Evolutionary conservation across 2,113 vertebrate species (phyloP), one percentile per base, ranked within the genome.

Genomic region (Barnardius zonarius): DNA sequence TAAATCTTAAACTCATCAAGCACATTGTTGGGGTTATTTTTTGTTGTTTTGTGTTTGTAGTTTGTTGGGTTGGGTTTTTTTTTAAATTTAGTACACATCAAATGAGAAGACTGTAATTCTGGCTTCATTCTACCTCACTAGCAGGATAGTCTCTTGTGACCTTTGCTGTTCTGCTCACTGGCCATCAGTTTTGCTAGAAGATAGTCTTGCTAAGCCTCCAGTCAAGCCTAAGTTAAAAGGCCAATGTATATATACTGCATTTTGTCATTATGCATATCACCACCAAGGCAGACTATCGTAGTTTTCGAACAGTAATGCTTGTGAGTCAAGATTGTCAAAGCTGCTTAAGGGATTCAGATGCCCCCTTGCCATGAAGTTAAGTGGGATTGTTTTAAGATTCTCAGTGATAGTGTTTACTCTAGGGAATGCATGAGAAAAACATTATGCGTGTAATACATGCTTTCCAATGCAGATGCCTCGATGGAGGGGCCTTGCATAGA

Each of bases 231-330:
- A 87, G 61, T 89, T 88, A 87, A 91, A 92, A 72, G 70, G 70
- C 96, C 93, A 84, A 49, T 3, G 63, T 48, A 57, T 95, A 92
- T 90, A 86, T 93, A 35, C 35, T 86, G 17, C 39, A 59, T 86
- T 81, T 87, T 92, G 86, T 92, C 68, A 28, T 96, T 90, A 92
- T 64, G 93, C 89, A 80, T 92, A 93, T 93, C 66, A 81, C 54
- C 85, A 70, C 88, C 79, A 86, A 80, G 90, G 67, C 52, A 90
- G 85, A 89, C 86, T 95, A 81, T 94, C 88, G 86, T 35, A 80
- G 61, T 90, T 96, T 97, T 94, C 95, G 79, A 95, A 84, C 23
- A 93, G 76, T 46, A 86, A 73, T 16, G 31, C 31, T 90, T 93
- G 39, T 27, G 89, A 88, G 83, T 84, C 63, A 88, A 80, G 74